A percentile compares a stretch with the other conserved stretches of the same genome.
Evolutionary conservation across 2,888 invertebrate species (phyloP).

Genomic region (Ormyrus pomaceus): DNA sequence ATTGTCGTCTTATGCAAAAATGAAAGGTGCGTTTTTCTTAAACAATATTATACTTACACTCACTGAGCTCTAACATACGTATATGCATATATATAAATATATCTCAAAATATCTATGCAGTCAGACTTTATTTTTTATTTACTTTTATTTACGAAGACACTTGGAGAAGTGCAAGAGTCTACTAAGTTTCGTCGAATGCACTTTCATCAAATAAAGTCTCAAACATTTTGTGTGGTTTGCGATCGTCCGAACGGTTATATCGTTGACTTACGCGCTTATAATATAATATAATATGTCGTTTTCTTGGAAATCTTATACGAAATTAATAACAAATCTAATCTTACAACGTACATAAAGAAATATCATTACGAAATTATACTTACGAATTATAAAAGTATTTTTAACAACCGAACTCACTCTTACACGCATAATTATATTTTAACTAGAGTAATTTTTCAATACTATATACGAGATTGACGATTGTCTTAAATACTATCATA

Average conservation of each 20-base stretch:
- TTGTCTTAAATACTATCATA: neutral
- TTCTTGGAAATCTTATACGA: slow-evolving; percentile 37
- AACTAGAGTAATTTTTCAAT: slow-evolving; percentile 13
- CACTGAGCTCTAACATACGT: neutral
- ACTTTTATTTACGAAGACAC: slow-evolving; percentile 16
- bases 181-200: slow-evolving; percentile 16
- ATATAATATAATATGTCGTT: slow-evolving; percentile 45
- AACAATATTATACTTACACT: slow-evolving; percentile 8
- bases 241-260: slow-evolving; percentile 32
- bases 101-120: slow-evolving; percentile 36
- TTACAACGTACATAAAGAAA: slow-evolving; percentile 33
- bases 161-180: slow-evolving; percentile 28
- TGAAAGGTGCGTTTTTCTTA: slow-evolving; percentile 17
- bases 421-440: neutral
- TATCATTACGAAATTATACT: slow-evolving; percentile 13
- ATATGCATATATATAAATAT: slow-evolving; percentile 17
- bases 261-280: slow-evolving; percentile 27
- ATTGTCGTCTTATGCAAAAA: neutral
- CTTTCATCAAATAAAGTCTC: slow-evolving; percentile 14
- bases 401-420: too few species aligned
- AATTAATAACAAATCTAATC: slow-evolving; percentile 40
- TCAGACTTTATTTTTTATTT: slow-evolving; percentile 47
- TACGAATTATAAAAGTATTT: neutral
- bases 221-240: slow-evolving; percentile 2
- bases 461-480: slow-evolving; percentile 5